Conservation (phyloP, 1,140 invertebrate species). For the Matsumurasca onukii region DNA sequence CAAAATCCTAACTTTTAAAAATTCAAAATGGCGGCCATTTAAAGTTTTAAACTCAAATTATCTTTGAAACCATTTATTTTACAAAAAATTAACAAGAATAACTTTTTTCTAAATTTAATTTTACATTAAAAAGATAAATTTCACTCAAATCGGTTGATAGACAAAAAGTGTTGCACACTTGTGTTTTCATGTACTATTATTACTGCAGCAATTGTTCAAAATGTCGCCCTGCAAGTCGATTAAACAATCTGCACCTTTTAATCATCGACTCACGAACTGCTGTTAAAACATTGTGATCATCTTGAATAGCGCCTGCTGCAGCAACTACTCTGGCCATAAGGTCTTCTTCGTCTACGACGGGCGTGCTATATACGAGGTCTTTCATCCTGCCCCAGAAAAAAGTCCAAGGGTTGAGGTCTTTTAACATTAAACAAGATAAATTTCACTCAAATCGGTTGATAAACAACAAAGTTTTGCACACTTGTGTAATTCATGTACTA, state of each 20-base stretch:
- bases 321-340: conserved; percentile 1
- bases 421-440: too few relatives aligned
- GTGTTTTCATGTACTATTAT: background rate
- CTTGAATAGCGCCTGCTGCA: too few relatives aligned
- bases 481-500: conserved; percentile 17
- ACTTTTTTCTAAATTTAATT: background rate
- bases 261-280: conserved; percentile 1
- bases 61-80: background rate
- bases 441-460: too few relatives aligned
- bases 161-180: background rate
- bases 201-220: background rate
- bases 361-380: conserved; percentile 1
- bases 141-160: too few relatives aligned
- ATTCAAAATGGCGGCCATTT: too few relatives aligned
- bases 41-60: too few relatives aligned
- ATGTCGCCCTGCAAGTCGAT: background rate
- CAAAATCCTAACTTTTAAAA: too few relatives aligned
- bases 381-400: background rate
- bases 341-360: conserved; percentile 1
- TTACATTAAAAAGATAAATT: conserved; percentile 1
- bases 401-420: too few relatives aligned
- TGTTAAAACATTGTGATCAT: background rate
- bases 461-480: conserved; percentile 4
- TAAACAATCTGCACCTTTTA: background rate
- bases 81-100: background rate